Base-by-base conservation (phyloP, 2,888 invertebrate species). In the Bhutanitis thaidina region DNA sequence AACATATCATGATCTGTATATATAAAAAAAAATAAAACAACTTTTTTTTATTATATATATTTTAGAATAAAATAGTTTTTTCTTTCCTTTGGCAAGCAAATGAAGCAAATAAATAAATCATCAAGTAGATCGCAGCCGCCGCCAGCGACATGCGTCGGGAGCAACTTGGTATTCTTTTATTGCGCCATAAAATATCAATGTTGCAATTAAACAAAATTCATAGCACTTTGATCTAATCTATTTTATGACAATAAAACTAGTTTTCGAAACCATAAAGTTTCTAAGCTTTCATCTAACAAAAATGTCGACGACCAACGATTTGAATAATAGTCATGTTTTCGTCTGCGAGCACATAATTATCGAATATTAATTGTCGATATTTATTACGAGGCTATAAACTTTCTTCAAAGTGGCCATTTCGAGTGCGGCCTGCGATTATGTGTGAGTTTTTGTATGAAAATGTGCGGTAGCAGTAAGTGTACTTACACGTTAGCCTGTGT, bases 341-440 rank as follows among this genome's bases (percentile, higher is more conserved):
- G 67, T 66, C 49, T 1, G 37, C 56, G 57, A 56, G 56, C 53
- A 53, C 59, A 64, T 68, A 69, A 71, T 72, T 67, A 74, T 74
- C 69, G 65, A 77, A 71, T 72, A 70, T 74, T 77, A 70, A 69
- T 69, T 70, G 63, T 58, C 58, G 39, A 64, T 73, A 71, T 75
- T 75, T 76, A 74, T 71, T 67, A 59, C 52, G 13, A 48, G 27
- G 34, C 55, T 67, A 72, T 75, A 74, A 71, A 65, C 59, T 64
- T 60, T 65, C 63, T 60, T 66, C 59, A 55, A 55, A 60, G 57
- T 50, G 53, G 52, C 45, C 52, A 32, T 50, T 43, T 35, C 50
- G 52, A 29, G 48, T 45, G 49, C 27, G 27, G 39, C 7, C 25
- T 49, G 30, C 30, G 41, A 14, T 20, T 45, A 45, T 54, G 58